phyloP scores from a whole-genome alignment of 2,888 invertebrate genomes.

The Acrobasis suavella region DNA sequence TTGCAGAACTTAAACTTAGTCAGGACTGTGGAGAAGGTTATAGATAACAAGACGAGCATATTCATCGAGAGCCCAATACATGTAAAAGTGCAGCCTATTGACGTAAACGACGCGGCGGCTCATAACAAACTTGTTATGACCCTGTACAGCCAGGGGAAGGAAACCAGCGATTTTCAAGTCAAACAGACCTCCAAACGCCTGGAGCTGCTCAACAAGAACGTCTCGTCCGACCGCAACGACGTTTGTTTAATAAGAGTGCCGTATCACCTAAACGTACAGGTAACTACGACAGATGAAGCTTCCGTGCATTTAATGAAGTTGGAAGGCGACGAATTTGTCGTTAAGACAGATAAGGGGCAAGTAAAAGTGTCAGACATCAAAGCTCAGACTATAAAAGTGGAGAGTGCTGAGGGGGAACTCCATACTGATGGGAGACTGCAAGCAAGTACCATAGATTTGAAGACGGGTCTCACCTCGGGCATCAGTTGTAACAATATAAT shows the following conservation, averaged over 20 bases:
- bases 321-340: slow-evolving; percentile 71
- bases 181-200: slow-evolving; percentile 75
- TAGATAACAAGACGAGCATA: slow-evolving; percentile 72
- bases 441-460: slow-evolving; percentile 67
- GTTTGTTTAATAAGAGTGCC: slow-evolving; percentile 76
- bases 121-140: slow-evolving; percentile 75
- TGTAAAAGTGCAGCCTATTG: slow-evolving; percentile 74
- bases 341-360: slow-evolving; percentile 71
- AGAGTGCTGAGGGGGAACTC: slow-evolving; percentile 64
- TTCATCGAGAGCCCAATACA: slow-evolving; percentile 79
- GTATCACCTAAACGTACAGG: slow-evolving; percentile 73
- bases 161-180: slow-evolving; percentile 71
- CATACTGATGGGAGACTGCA: slow-evolving; percentile 64
- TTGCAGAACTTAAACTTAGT: slow-evolving; percentile 71
- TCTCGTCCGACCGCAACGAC: slow-evolving; percentile 64
- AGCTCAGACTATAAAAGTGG: slow-evolving; percentile 68
- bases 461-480: slow-evolving; percentile 65
- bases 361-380: slow-evolving; percentile 65
- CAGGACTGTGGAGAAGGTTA: slow-evolving; percentile 75
- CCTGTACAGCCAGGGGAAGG: slow-evolving; percentile 72
- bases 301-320: slow-evolving; percentile 67
- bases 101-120: slow-evolving; percentile 68
- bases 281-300: slow-evolving; percentile 68
- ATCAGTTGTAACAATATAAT: slow-evolving; percentile 73
- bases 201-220: slow-evolving; percentile 72